Percentiles rank a stretch among this genome's conserved stretches.
These are phyloP conservation scores for Illadopsis cleaveri DNA, from an alignment of 2,113 vertebrate species.

Conservation along the genomic window DNA sequence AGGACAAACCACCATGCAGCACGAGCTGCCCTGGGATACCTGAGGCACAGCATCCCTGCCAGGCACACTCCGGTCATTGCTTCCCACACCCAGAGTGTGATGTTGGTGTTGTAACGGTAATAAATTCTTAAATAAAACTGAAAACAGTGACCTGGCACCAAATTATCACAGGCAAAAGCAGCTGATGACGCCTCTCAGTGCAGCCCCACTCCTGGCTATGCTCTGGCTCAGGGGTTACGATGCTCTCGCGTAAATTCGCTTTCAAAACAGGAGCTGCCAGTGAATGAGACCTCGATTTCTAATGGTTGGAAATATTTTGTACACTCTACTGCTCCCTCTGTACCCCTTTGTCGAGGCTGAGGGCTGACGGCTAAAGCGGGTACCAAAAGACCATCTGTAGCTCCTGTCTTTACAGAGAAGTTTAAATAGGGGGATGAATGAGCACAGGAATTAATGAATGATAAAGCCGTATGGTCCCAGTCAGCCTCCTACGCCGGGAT, in stretches of 20 bases:
- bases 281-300: conserved; percentile 49
- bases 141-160: background rate
- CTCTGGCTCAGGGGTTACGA: background rate
- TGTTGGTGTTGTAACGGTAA: accelerated
- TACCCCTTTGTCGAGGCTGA: conserved; percentile 61
- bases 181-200: background rate
- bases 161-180: accelerated
- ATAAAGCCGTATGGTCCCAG: conserved; percentile 66
- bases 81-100: accelerated
- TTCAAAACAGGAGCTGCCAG: background rate
- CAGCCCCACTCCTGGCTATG: background rate
- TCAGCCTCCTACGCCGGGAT: conserved; percentile 54
- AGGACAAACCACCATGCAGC: background rate
- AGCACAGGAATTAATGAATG: conserved; percentile 73
- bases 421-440: conserved; percentile 76
- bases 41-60: background rate
- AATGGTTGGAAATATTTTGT: conserved; percentile 58
- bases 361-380: conserved; percentile 58
- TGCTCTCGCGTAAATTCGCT: background rate
- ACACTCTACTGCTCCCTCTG: conserved; percentile 62
- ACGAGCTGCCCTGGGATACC: background rate
- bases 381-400: conserved; percentile 75
- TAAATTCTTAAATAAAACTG: background rate
- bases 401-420: conserved; percentile 68
- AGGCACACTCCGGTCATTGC: background rate